Conservation (phyloP, 2,888 invertebrate genomes). For the Cactoblastis cactorum region DNA sequence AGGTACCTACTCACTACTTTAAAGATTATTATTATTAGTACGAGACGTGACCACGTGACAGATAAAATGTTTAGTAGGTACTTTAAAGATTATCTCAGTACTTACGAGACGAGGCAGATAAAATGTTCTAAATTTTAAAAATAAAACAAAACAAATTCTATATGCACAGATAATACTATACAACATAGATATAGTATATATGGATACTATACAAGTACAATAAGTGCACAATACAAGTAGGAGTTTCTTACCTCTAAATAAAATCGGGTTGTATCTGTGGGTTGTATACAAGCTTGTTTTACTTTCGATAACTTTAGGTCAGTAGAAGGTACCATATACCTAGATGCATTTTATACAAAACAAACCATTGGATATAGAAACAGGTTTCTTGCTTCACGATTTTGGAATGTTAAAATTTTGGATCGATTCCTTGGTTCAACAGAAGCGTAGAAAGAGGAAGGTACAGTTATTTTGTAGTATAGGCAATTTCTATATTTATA, state of each 20-base stretch:
- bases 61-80: no score
- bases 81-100: background rate
- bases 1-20: background rate
- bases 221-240: no score
- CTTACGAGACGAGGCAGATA: no score
- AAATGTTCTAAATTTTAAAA: no score
- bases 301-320: background rate
- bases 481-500: background rate
- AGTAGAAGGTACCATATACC: background rate
- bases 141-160: no score
- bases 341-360: background rate
- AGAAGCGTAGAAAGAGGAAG: background rate
- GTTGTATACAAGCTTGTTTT: background rate
- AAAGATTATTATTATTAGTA: background rate
- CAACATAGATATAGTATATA: no score
- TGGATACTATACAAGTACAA: no score
- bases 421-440: background rate
- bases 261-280: background rate
- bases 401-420: conserved; percentile 4
- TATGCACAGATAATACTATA: background rate
- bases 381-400: background rate
- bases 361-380: background rate
- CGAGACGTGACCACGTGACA: no score
- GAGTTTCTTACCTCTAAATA: background rate
- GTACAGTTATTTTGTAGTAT: background rate